Base-by-base conservation (phyloP, 2,113 vertebrate genomes). In the Oplegnathus fasciatus region DNA sequence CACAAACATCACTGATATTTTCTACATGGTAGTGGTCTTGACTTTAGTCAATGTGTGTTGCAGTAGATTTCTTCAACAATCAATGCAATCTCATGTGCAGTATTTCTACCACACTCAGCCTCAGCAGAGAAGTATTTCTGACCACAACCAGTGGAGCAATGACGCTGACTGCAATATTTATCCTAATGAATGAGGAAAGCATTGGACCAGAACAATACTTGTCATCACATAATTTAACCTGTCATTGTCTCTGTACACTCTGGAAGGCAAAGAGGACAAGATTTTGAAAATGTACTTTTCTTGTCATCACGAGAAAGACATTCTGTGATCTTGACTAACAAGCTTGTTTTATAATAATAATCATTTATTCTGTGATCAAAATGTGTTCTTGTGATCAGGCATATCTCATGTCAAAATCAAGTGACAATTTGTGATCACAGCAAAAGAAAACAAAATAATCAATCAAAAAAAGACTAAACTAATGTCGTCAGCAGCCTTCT, bases 141-240 rank as follows among this genome's bases (percentile, higher is more conserved):
- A 74, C 55, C 69, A 68, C 71, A 32, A 66, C 57, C 74, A 52
- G 32, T 84, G 79, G 52, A 85, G 79, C 55, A 86, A 85, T 52
- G 37, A 62, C 54, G 62, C 28, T 20, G 61, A 48, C 61, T 54
- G 60, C 57, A 73, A 61, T 79, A 66, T 78, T 77, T 69, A 73
- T 58, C 34, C 22, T 24, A 80, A 72, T 26, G 28, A 40, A 61
- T 75, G 58, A 73, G n/a, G 68, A 85, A 90, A 73, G 65, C 68
- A 11, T 17, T 4, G n/a, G 2, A 52, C 22, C 8, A 10, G 37
- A 71, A 11, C 70, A 37, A 22, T 24, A 44, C 24, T 60, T 14
- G n/a, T 64, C 32, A 26, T 65, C 42, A 32, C 66, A 62, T 69
- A 68, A 24, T 69, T 52, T 4, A 65, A 58, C 18, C 37, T 34